Evolutionary conservation across 2,797 vertebrate genomes (phyloP), one percentile per base, ranked within the genome.

Genomic region (Lerista edwardsae): DNA sequence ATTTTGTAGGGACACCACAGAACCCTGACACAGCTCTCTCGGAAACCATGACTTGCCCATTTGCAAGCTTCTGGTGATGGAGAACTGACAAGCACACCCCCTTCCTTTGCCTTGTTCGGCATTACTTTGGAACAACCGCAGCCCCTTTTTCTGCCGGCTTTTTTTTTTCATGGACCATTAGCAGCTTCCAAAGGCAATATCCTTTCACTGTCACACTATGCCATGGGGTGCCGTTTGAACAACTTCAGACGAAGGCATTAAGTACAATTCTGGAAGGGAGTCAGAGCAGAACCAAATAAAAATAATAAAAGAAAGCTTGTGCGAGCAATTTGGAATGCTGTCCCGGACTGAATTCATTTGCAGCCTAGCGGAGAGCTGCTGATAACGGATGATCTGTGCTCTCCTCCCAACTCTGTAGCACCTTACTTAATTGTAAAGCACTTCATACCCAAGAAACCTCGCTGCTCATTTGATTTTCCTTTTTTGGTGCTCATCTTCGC

Each of bases 241-340:
- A 96, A 96, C 95, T 96, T 96, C 94, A 96, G 94, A 96, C 86
- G 91, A 95, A 94, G 95, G 93, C 95, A 97, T 97, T 96, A 97
- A 96, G 94, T 95, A 94, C 86, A 90, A 95, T 96, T 96, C 94
- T 96, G 96, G 95, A 97, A 94, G 95, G 92, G 94, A 96, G 94
- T 96, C 95, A 96, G 95, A 95, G 94, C 94, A 95, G 95, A 96
- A 96, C 94, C 92, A 95, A 95, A 96, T 95, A 96, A 96, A 96
- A 96, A 96, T 96, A 96, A 96, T 96, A 96, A 96, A 96, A 91
- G 84, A 95, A 96, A 95, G 93, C 95, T 94, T 96, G 94, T 86
- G 95, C 94, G 94, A 96, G 95, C 94, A 94, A 96, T 96, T 96
- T 96, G 94, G 96, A 95, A 96, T 88, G 93, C 91, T 94, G 95